Base-by-base conservation (phyloP, 2,113 vertebrate genomes). In the Uria lomvia region DNA sequence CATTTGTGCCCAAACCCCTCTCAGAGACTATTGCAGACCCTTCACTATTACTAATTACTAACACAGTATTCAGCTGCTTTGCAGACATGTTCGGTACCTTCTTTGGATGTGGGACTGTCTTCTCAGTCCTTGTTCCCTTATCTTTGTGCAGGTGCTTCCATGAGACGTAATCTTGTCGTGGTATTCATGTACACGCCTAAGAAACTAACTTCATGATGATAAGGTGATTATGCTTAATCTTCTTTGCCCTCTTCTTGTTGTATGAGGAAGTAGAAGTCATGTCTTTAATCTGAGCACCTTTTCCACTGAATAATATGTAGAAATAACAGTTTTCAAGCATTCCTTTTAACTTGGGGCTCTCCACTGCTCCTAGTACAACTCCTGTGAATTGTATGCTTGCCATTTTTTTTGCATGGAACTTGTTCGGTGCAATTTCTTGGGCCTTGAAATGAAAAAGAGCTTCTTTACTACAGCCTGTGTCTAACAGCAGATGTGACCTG, bases 81-180 rank as follows among this genome's bases (percentile, higher is more conserved):
- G 53, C 66, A 78, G 38, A 15, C 30, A 34, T 0, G 0, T 91
- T 71, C 3, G 0, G 4, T 50, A 62, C 40, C 15, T 75, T 52
- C 43, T 81, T 89, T 56, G 77, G 18, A 24, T 0, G 0, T 56
- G 21, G 11, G 5, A 38, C 80, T 77, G 4, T 50, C 20, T 86
- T 78, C 56, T 85, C 43, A 36, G 21, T 70, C 66, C 75, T 73
- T 79, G 15, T 43, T 85, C 30, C 20, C 14, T 84, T 81, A 4
- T 47, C 21, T 85, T 81, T 62, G 4, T 85, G 85, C 65, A 47
- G 11, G 11, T 91, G 34, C 32, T 77, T 79, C 26, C 17, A 9
- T 34, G 38, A 84, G n/a, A 55, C 3, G 9, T 66, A 66, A 43
- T 32, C 3, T 86, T 88, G 43, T 65, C 14, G 20, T 2, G 2